phyloP scores from a whole-genome alignment of 2,888 invertebrate genomes.

The Cepaea hortensis region DNA sequence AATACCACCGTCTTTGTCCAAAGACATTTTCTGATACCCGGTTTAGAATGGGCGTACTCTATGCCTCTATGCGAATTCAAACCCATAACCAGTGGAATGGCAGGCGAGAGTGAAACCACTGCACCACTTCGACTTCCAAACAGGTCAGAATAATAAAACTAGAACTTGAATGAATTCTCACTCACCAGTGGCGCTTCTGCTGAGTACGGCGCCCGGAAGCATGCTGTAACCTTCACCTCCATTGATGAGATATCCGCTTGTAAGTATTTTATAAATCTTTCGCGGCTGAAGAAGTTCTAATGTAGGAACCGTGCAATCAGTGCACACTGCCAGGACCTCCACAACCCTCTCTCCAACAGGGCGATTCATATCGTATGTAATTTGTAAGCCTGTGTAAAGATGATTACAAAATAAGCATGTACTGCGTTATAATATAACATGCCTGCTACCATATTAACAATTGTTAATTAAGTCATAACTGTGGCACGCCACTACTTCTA shows the following conservation, averaged over 20 bases:
- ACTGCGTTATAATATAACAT: background rate
- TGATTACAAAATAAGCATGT: background rate
- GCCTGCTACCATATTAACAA: background rate
- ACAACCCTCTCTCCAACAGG: slow-evolving; percentile 82
- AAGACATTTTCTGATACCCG: too few relatives aligned
- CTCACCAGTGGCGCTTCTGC: slow-evolving; percentile 57
- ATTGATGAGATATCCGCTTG: slow-evolving; percentile 82
- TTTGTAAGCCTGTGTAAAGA: slow-evolving; percentile 80
- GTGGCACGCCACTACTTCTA: too few relatives aligned
- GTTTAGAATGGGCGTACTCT: too few relatives aligned
- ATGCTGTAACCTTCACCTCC: slow-evolving; percentile 85
- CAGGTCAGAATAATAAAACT: too few relatives aligned
- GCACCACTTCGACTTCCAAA: too few relatives aligned
- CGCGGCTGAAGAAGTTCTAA: slow-evolving; percentile 80
- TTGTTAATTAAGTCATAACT: background rate
- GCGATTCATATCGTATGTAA: slow-evolving; percentile 83
- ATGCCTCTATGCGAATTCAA: too few relatives aligned
- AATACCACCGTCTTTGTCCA: too few relatives aligned
- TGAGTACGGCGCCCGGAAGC: slow-evolving; percentile 52
- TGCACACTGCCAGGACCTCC: slow-evolving; percentile 83
- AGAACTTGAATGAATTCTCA: background rate
- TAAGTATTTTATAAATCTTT: slow-evolving; percentile 82
- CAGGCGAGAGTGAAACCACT: too few relatives aligned
- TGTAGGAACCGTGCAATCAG: slow-evolving; percentile 81
- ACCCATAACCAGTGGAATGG: too few relatives aligned